phyloP scores from a whole-genome alignment of 2,797 vertebrate species.

The Alfaro cultratus region DNA sequence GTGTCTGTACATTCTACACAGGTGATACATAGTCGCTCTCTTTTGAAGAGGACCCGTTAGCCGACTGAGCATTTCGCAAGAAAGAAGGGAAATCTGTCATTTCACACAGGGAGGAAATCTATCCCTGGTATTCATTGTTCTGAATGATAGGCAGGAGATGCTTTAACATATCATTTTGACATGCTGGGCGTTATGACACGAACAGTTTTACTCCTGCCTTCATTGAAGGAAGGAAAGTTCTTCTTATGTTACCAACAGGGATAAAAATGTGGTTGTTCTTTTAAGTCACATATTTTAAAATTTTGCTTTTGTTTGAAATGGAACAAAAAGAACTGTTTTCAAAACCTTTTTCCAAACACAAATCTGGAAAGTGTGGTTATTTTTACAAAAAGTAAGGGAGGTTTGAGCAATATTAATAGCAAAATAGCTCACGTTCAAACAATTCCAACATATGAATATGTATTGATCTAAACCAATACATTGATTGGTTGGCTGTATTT shows the following conservation, averaged over 20 bases:
- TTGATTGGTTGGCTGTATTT: neutral
- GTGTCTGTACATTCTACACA: slow-evolving; percentile 70
- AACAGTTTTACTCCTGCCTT: slow-evolving; percentile 72
- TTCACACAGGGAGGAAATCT: slow-evolving; percentile 75
- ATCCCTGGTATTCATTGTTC: slow-evolving; percentile 71
- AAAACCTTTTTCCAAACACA: neutral
- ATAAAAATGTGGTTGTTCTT: slow-evolving; percentile 36
- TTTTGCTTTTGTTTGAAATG: no score
- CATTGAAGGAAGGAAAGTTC: slow-evolving; percentile 66
- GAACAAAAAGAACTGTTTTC: neutral
- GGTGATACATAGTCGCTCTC: slow-evolving; percentile 70
- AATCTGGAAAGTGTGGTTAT: neutral
- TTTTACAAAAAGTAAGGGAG: neutral
- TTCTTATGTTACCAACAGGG: slow-evolving; percentile 64
- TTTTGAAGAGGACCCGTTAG: slow-evolving; percentile 71
- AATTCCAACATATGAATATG: neutral
- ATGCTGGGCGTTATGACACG: slow-evolving; percentile 68
- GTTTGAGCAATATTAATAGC: neutral
- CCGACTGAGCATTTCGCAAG: slow-evolving; percentile 68
- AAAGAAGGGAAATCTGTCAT: slow-evolving; percentile 76
- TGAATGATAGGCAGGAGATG: slow-evolving; percentile 72
- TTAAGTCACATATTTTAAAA: slow-evolving; percentile 16
- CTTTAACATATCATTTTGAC: slow-evolving; percentile 79
- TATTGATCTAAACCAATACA: neutral
- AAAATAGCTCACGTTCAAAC: neutral